These are phyloP conservation scores for Gallinago undulata DNA, from an alignment of 2,113 vertebrate species.

Conservation along the genomic window DNA sequence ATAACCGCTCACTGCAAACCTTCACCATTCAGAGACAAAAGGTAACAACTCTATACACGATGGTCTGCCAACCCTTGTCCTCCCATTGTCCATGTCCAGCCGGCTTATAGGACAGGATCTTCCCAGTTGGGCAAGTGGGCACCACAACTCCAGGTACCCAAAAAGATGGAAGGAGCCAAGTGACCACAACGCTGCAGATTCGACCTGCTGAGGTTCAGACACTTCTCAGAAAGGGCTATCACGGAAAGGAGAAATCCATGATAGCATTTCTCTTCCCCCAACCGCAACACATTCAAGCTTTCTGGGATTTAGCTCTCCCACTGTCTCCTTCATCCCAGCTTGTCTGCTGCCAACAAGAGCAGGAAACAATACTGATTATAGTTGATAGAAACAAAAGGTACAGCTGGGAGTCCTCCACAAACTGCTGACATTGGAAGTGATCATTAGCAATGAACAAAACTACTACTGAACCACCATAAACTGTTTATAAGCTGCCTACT, in stretches of 20 bases:
- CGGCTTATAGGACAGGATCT: not conserved
- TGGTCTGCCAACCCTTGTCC: not conserved
- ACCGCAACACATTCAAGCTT: fast-evolving
- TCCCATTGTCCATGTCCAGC: not conserved
- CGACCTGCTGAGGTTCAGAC: not conserved
- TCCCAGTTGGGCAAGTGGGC: too few species aligned
- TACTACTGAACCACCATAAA: not conserved
- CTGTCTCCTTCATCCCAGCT: not conserved
- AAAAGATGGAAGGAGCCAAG: fast-evolving
- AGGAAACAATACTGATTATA: not conserved
- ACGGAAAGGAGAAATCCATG: not conserved
- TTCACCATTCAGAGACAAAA: not conserved
- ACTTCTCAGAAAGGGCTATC: not conserved
- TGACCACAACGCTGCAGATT: not conserved
- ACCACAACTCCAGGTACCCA: not conserved
- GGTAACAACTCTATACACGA: fast-evolving
- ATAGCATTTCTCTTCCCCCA: not conserved
- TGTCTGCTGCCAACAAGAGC: not conserved
- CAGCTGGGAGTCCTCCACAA: not conserved
- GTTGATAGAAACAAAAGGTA: not conserved
- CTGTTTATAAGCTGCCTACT: not conserved
- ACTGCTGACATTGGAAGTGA: not conserved
- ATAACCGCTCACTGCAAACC: not conserved
- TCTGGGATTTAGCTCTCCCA: not conserved
- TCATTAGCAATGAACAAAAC: not conserved